Evolutionary conservation across 2,113 vertebrate species (phyloP), one percentile per base, ranked within the genome.

Genomic region (Cathartes aura): DNA sequence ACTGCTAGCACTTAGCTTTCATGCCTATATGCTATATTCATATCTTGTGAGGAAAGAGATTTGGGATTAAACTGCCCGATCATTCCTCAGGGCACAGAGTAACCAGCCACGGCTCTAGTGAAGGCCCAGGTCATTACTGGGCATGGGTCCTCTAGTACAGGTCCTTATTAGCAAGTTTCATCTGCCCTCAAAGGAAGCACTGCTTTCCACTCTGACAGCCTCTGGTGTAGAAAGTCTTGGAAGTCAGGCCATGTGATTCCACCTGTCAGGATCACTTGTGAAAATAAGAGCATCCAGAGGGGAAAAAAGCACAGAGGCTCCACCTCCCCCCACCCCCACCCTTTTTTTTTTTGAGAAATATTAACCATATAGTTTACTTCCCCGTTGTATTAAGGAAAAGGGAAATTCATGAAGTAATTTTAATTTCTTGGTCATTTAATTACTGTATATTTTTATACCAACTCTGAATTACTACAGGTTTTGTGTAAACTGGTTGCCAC

Each of bases 141-240:
- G 15, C 2, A 0, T n/a, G 20, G 47, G 34, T 52, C 30, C 8
- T 42, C 24, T 32, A 62, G 55, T n/a, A 47, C 0, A 0, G 5
- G 40, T 43, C 36, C 24, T 40, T 47, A 9, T 52, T 40, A 59
- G 20, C 30, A 42, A 36, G 8, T 74, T 52, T 27, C 8, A 24
- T 43, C 55, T 68, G 29, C 17, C 42, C 30, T 67, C 24, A 38
- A 38, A 59, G 53, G 21, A 45, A 63, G 10, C 38, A 16, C 40
- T 42, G 26, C 30, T 48, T 68, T 36, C 52, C 5, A 3, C 8
- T 43, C 45, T 32, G 43, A 30, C 24, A 53, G 22, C 50, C 23
- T 75, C 40, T 45, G 32, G 11, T 22, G 29, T 8, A 42, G 38
- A 8, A 73, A 38, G 42, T 50, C 36, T 55, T 45, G 74, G 48